phyloP scores from a whole-genome alignment of 2,113 vertebrate species.

The Mugil cephalus region DNA sequence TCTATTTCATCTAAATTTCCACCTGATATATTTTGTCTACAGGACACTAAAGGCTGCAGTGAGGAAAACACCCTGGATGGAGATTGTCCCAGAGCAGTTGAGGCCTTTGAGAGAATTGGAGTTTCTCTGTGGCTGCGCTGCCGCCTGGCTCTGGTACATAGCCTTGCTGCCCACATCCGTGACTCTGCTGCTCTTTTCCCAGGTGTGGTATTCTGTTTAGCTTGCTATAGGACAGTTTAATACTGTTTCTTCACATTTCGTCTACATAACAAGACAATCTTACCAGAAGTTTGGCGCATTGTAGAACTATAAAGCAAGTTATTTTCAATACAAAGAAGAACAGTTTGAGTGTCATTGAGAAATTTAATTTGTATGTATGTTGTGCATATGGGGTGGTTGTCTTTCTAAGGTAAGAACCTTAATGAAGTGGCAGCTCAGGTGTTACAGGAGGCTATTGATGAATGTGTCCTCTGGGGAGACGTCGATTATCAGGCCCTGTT shows the following conservation, averaged over 20 bases:
- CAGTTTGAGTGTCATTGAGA: too few species aligned
- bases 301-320: too few species aligned
- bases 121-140: constrained; percentile 88
- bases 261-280: neutral
- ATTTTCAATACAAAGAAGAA: too few species aligned
- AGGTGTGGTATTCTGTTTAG: constrained; percentile 67
- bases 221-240: too few species aligned
- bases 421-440: constrained; percentile 79
- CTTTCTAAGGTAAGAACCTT: constrained; percentile 74
- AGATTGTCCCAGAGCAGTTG: constrained; percentile 67
- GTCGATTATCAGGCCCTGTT: constrained; percentile 86
- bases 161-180: constrained; percentile 80
- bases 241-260: neutral
- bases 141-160: constrained; percentile 80
- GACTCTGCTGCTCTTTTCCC: constrained; percentile 62
- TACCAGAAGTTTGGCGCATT: too few species aligned
- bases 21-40: constrained; percentile 2
- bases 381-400: neutral
- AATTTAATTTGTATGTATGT: neutral
- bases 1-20: neutral
- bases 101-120: constrained; percentile 84
- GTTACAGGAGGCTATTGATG: constrained; percentile 85
- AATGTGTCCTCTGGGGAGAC: constrained; percentile 88
- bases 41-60: constrained; percentile 32
- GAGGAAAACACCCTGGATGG: neutral